Percentiles rank a stretch among this genome's conserved stretches.
These are phyloP conservation scores for Styela clava DNA, from an alignment of 23 tunicate species.

Conservation along the genomic window DNA sequence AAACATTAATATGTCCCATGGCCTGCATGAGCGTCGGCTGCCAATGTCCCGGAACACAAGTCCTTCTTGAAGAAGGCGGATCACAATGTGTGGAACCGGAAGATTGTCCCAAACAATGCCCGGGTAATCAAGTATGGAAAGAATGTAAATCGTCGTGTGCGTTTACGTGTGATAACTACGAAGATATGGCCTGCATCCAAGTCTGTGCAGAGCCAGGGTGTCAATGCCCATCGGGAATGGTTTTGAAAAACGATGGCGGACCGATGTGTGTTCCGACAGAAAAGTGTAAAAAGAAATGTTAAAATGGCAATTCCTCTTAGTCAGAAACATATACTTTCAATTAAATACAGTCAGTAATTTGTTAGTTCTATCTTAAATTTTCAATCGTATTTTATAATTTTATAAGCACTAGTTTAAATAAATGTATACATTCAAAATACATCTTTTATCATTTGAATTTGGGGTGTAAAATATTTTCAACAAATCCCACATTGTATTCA, in stretches of 20 bases:
- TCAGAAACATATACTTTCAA: too few species aligned
- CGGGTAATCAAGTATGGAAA: neutral
- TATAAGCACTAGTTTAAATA: too few species aligned
- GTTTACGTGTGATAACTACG: neutral
- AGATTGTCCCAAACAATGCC: constrained; percentile 8
- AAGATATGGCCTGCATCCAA: neutral
- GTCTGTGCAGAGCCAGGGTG: constrained; percentile 9
- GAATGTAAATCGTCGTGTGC: neutral
- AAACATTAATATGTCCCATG: neutral
- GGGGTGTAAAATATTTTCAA: too few species aligned
- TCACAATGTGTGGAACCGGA: constrained; percentile 7
- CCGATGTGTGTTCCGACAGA: neutral
- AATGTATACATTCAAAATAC: too few species aligned
- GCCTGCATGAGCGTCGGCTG: neutral
- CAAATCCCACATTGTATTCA: too few species aligned
- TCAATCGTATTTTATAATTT: too few species aligned
- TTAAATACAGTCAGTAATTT: too few species aligned
- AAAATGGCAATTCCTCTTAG: too few species aligned
- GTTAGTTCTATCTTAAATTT: too few species aligned
- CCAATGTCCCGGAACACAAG: constrained; percentile 17
- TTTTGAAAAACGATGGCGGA: neutral
- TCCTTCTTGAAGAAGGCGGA: neutral
- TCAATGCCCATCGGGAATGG: constrained; percentile 7
- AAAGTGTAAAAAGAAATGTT: neutral
- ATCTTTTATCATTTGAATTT: too few species aligned